Conservation (phyloP, 2,888 invertebrate species). For the Tetragonisca angustula region DNA sequence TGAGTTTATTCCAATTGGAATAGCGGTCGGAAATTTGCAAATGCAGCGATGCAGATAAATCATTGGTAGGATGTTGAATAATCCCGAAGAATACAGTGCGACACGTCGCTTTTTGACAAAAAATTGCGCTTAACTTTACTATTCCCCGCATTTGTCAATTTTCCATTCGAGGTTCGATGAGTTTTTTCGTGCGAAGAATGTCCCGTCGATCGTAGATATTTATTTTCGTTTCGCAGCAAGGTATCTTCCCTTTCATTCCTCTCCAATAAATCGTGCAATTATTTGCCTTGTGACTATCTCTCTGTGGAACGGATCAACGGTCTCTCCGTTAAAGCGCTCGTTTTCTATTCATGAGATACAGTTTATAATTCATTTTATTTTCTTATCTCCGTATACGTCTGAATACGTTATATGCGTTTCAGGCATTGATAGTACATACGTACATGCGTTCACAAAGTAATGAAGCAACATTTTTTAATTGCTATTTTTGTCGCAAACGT, state of each 20-base stretch:
- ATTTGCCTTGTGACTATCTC: conserved; percentile 8
- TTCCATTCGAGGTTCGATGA: not conserved
- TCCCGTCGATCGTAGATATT: conserved; percentile 16
- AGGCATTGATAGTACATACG: not conserved
- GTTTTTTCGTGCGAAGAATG: not conserved
- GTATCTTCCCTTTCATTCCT: conserved; percentile 3
- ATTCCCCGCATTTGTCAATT: not conserved
- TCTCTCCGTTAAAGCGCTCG: conserved; percentile 25
- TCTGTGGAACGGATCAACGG: conserved; percentile 5
- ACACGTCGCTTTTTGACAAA: not conserved
- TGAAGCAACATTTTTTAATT: conserved; percentile 58
- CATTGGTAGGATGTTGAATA: not conserved
- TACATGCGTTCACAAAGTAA: not conserved
- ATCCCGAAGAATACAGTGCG: not conserved
- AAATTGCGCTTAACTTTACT: not conserved
- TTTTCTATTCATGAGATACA: conserved; percentile 30
- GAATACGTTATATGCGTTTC: conserved; percentile 9
- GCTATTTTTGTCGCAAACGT: conserved; percentile 77
- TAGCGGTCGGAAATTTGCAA: not conserved
- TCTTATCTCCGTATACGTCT: conserved; percentile 19
- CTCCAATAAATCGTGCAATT: conserved; percentile 34
- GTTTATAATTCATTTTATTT: conserved; percentile 26
- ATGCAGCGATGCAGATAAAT: not conserved
- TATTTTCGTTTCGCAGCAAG: conserved; percentile 12
- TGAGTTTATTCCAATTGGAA: not conserved